Conservation (phyloP, 2,797 vertebrate genomes). For the Phoxinus dragarum region DNA sequence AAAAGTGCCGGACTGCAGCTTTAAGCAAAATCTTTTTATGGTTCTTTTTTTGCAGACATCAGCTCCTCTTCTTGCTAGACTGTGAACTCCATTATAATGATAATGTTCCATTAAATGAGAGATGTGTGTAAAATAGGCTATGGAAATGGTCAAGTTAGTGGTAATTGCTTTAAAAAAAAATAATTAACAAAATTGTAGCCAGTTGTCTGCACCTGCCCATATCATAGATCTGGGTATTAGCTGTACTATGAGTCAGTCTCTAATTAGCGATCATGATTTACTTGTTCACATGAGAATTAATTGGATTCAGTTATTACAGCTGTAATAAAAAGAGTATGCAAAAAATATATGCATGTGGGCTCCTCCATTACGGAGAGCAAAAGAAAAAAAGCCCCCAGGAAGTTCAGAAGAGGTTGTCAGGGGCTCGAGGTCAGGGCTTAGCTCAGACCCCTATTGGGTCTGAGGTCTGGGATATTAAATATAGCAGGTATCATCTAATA, state of each 20-base stretch:
- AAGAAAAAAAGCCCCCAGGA: not conserved
- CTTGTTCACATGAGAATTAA: conserved; percentile 32
- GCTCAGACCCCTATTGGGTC: not conserved
- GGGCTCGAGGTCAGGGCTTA: not conserved
- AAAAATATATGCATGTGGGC: not conserved
- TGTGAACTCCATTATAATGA: conserved; percentile 1
- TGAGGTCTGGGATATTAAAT: too few relatives aligned
- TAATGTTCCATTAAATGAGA: conserved; percentile 10
- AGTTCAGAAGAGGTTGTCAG: not conserved
- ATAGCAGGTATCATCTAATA: too few relatives aligned
- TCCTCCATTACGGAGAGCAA: not conserved
- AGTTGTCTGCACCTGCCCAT: conserved; percentile 10
- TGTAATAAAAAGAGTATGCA: not conserved
- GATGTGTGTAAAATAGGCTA: not conserved
- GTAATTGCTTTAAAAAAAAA: not conserved
- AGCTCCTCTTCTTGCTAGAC: conserved; percentile 2
- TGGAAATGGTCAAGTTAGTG: conserved; percentile 2
- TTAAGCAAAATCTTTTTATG: not conserved
- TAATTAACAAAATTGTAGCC: not conserved
- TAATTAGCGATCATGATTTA: conserved; percentile 8
- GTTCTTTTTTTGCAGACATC: not conserved
- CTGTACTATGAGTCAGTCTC: conserved; percentile 30
- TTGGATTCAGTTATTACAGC: not conserved
- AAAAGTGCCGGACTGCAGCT: too few relatives aligned
- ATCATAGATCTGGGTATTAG: conserved; percentile 12